Evolutionary conservation across 2,113 vertebrate genomes (phyloP).

Genomic region (Zapus hudsonius): DNA sequence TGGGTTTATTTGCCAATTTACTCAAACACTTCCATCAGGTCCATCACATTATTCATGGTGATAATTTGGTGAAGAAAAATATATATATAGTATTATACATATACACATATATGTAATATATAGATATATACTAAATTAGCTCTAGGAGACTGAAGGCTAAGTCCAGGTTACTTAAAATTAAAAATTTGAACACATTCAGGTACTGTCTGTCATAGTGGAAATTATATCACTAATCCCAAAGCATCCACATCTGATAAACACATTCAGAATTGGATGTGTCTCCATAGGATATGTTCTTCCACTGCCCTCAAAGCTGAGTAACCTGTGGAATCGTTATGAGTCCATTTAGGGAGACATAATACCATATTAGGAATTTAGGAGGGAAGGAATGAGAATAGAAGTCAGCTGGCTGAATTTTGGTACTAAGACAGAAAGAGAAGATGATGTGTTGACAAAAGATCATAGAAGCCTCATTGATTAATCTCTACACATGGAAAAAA

Average conservation of each 20-base stretch:
- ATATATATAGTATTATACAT: no score
- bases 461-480: neutral
- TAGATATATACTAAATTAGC: constrained; percentile 44
- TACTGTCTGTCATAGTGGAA: neutral
- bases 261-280: constrained; percentile 9
- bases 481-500: neutral
- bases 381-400: neutral
- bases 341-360: neutral
- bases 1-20: constrained; percentile 28
- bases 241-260: constrained; percentile 19
- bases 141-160: constrained; percentile 43
- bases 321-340: neutral
- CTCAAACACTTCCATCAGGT: constrained; percentile 44
- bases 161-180: constrained; percentile 25
- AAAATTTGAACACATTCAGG: constrained; percentile 46
- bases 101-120: no score
- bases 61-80: neutral
- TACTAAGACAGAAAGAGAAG: neutral
- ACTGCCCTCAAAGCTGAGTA: neutral
- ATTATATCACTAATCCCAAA: neutral
- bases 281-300: constrained; percentile 1
- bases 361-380: constrained; percentile 18
- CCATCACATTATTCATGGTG: constrained; percentile 46
- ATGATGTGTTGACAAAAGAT: neutral
- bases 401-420: constrained; percentile 3